Conservation (phyloP, 2,113 vertebrate species). For the Dolichotis patagonum region DNA sequence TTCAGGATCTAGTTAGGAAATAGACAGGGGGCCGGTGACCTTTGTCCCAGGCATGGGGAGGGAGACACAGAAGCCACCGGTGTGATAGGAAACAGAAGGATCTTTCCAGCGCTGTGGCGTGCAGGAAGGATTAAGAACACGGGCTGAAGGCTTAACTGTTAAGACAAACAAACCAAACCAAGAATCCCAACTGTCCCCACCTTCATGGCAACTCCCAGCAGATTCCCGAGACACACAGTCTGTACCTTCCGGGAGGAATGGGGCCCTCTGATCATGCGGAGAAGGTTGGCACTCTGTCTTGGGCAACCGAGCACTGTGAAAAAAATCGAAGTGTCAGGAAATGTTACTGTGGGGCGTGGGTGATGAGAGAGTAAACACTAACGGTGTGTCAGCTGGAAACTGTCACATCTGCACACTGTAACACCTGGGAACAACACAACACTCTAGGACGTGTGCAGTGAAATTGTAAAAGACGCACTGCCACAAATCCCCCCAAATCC, state of each 20-base stretch:
- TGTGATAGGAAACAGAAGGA: background rate
- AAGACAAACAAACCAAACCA: background rate
- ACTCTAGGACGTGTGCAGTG: background rate
- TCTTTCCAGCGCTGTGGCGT: background rate
- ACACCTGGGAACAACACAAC: background rate
- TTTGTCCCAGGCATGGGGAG: accelerated
- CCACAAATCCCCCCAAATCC: background rate
- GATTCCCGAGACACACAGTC: too few relatives aligned
- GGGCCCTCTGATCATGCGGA: background rate
- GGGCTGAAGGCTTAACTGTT: background rate
- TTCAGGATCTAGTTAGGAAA: background rate
- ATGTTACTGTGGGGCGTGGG: background rate
- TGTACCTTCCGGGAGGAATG: background rate
- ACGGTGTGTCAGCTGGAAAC: background rate
- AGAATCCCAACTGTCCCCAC: background rate
- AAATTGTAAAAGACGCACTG: background rate
- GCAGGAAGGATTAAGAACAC: background rate
- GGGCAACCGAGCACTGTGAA: background rate
- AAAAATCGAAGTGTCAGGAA: background rate
- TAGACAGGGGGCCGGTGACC: accelerated
- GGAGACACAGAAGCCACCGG: accelerated
- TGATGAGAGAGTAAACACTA: background rate
- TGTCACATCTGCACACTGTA: background rate
- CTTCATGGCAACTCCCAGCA: background rate
- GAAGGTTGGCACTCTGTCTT: background rate